These are phyloP conservation scores for Geodia barretti DNA, from an alignment of 37 sponge, comb jelly and placozoan species.

Conservation along the genomic window DNA sequence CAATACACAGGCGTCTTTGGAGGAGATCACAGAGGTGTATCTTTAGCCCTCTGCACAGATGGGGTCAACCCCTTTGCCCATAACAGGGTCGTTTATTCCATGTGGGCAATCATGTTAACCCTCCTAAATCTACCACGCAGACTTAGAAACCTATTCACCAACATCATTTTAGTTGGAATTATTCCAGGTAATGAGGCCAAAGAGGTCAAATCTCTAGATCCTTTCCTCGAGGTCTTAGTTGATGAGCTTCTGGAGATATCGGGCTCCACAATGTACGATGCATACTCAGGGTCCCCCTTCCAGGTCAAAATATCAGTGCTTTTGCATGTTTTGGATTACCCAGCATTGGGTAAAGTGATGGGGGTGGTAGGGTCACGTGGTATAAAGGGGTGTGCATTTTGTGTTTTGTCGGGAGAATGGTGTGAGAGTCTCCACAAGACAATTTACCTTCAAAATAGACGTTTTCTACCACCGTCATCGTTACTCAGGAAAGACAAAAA, in stretches of 20 bases:
- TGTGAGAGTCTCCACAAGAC: slow-evolving; percentile 1
- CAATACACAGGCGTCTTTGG: background rate
- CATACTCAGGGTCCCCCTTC: slow-evolving; percentile 3
- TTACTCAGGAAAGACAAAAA: background rate
- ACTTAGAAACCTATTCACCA: background rate
- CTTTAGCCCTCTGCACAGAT: slow-evolving; percentile 34
- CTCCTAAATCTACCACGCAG: slow-evolving; percentile 26
- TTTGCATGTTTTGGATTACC: slow-evolving; percentile 37
- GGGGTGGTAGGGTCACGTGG: background rate
- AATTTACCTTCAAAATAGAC: slow-evolving; percentile 6
- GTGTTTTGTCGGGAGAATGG: background rate
- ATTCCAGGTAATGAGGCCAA: slow-evolving; percentile 21
- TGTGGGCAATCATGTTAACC: slow-evolving; percentile 33
- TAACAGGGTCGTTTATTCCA: slow-evolving; percentile 3
- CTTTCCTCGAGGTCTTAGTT: slow-evolving; percentile 27
- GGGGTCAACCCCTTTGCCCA: slow-evolving; percentile 40
- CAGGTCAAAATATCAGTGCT: background rate
- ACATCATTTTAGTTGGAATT: slow-evolving; percentile 23
- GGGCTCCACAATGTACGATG: slow-evolving; percentile 11
- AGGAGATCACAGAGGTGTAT: slow-evolving; percentile 19
- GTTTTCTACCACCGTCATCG: background rate
- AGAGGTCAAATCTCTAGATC: slow-evolving; percentile 3
- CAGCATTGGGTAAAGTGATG: slow-evolving; percentile 10
- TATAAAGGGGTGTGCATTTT: slow-evolving; percentile 4
- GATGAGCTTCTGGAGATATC: slow-evolving; percentile 30